A percentile compares a stretch with the other conserved stretches of the same genome.
phyloP scores from a whole-genome alignment of 2,797 vertebrate species.

The Sebastes umbrosus region DNA sequence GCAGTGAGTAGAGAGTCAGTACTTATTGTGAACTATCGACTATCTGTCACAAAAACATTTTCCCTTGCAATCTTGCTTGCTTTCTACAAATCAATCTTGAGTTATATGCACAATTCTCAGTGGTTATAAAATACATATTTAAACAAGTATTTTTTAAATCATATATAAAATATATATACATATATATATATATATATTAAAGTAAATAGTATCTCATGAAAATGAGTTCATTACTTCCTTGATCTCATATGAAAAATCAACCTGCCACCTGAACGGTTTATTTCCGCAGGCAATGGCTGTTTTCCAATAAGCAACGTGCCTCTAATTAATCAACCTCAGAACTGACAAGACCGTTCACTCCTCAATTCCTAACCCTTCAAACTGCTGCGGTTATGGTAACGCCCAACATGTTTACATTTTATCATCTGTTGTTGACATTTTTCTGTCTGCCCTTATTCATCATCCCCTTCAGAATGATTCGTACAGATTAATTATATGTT shows the following conservation, averaged over 20 bases:
- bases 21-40: neutral
- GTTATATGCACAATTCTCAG: neutral
- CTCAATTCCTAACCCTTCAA: neutral
- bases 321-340: conserved; percentile 1
- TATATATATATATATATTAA: neutral
- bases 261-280: neutral
- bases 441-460: neutral
- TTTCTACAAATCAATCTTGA: neutral
- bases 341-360: neutral
- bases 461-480: neutral
- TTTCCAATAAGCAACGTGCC: neutral
- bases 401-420: neutral
- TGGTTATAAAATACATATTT: neutral
- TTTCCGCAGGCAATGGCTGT: neutral
- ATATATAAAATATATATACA: too few species aligned
- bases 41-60: neutral
- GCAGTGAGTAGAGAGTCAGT: neutral
- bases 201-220: neutral
- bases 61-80: neutral
- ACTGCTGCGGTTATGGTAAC: neutral
- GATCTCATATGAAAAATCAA: neutral
- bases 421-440: neutral
- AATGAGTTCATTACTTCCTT: neutral
- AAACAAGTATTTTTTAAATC: neutral
- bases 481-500: conserved; percentile 25